A percentile compares a stretch with the other conserved stretches of the same genome.
Conservation (phyloP, 2,888 invertebrate species). For the Myathropa florea region DNA sequence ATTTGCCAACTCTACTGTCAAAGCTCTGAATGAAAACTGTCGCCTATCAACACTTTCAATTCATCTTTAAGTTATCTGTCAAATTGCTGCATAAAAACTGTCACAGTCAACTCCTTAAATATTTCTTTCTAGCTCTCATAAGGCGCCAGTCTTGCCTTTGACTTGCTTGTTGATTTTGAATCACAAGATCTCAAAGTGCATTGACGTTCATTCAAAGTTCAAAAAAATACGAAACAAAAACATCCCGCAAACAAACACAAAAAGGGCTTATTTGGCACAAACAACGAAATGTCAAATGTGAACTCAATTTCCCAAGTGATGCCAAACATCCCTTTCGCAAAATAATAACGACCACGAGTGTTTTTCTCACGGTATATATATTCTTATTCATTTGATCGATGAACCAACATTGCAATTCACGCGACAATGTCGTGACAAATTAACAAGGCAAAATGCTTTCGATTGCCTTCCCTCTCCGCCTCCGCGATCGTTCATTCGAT, state of each 20-base stretch:
- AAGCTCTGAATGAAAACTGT: no score
- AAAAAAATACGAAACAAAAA: neutral
- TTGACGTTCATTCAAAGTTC: neutral
- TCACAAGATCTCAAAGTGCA: neutral
- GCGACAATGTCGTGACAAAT: conserved; percentile 24
- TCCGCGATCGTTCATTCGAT: neutral
- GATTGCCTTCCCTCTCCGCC: neutral
- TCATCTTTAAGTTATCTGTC: no score
- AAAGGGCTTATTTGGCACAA: conserved; percentile 9
- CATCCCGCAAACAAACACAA: neutral
- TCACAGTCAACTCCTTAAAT: no score
- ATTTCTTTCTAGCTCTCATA: no score
- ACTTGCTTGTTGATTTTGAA: neutral
- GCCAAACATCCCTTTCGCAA: neutral
- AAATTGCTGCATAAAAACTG: no score
- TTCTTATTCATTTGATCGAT: neutral
- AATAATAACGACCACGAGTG: no score
- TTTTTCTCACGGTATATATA: no score
- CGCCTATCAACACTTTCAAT: no score
- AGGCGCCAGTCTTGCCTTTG: no score
- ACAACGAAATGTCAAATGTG: neutral
- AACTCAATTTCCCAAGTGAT: neutral
- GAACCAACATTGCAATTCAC: neutral
- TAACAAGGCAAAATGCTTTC: neutral
- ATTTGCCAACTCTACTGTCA: no score